Evolutionary conservation across 2,797 vertebrate genomes (phyloP), one percentile per base, ranked within the genome.

Genomic region (Xenops minutus): DNA sequence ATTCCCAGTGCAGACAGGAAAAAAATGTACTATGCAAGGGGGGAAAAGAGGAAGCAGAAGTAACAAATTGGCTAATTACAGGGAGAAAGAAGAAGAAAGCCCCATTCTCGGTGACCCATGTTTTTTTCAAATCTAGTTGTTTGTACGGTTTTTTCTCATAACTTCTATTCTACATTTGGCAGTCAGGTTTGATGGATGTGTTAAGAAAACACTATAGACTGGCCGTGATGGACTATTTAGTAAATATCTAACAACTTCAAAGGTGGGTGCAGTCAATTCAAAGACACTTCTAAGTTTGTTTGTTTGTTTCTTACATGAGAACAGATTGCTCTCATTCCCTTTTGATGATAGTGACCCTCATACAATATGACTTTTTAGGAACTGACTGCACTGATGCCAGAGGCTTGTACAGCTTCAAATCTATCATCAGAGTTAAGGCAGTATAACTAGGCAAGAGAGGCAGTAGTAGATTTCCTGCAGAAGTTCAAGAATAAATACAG

Each of bases 401-500:
- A 74, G 29, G 30, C 24, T 93, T 85, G n/a, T 15, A 52, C 52
- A 85, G 8, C 23, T 82, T 84, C 69, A 88, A 67, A 36, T 63
- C 24, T 29, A 52, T 39, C 29, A n/a, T 23, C 73, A 91, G 26
- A 56, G 34, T 58, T 76, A 73, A 76, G 48, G 29, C 26, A 76
- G 32, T 12, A 24, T 29, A 77, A 21, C 14, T 26, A 74, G 32
- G 30, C 37, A 80, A 88, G 34, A 41, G 5, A 89, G 7, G 15
- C 30, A 46, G 44, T 67, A 73, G 36, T 3, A 80, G 7, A 27
- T 30, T 97, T 95, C 78, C 78, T 94, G 77, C 56, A 95, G 68
- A 72, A 90, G 17, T 20, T 97, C 89, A 96, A 95, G 96, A 97
- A 95, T 23, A 94, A 82, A 96, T 79, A 88, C 85, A 71, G 56